These are phyloP conservation scores for Maniola jurtina DNA, from an alignment of 1,140 invertebrate species.

Conservation along the genomic window DNA sequence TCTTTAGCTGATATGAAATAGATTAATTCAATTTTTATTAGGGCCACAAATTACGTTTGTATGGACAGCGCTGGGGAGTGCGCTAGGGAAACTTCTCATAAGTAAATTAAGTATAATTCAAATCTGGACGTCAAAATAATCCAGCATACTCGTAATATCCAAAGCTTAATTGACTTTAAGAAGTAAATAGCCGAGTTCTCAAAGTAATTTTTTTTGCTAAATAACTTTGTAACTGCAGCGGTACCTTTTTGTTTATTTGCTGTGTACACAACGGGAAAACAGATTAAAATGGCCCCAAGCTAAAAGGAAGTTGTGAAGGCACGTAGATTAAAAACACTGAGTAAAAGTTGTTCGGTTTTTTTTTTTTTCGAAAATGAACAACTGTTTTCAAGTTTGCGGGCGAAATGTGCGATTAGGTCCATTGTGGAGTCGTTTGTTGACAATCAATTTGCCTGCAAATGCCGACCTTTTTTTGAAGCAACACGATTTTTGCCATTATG, in stretches of 20 bases:
- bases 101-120: not conserved
- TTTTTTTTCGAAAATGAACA: conserved; percentile 32
- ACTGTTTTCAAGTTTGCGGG: conserved; percentile 31
- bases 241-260: conserved; percentile 50
- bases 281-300: conserved; percentile 67
- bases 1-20: too few relatives aligned
- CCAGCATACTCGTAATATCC: not conserved
- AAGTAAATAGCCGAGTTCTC: conserved; percentile 30
- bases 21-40: too few relatives aligned
- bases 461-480: too few relatives aligned
- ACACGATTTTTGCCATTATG: too few relatives aligned
- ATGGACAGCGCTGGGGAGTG: not conserved
- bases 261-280: conserved; percentile 54
- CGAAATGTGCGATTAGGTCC: not conserved
- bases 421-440: not conserved
- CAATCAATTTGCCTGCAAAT: not conserved
- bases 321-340: conserved; percentile 65
- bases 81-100: not conserved
- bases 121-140: not conserved
- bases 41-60: too few relatives aligned
- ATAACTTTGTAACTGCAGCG: conserved; percentile 51
- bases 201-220: conserved; percentile 49
- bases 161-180: conserved; percentile 32
- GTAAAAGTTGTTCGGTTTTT: conserved; percentile 44
- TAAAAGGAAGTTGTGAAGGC: conserved; percentile 61